A percentile compares a stretch with the other conserved stretches of the same genome.
phyloP scores from a whole-genome alignment of 2,888 invertebrate species.

The Elegia similella region DNA sequence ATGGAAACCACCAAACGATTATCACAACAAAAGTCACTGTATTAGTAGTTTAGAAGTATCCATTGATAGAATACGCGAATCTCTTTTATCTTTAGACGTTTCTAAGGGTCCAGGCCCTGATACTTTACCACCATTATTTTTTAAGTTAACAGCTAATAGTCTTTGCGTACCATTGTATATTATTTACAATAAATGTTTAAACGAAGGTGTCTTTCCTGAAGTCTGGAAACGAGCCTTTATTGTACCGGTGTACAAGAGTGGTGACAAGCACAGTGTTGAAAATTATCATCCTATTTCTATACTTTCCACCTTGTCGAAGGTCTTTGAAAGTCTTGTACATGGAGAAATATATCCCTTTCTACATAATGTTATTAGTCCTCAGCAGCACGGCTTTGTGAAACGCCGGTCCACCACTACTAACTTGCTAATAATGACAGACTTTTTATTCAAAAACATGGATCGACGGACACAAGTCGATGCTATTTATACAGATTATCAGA shows the following conservation, averaged over 20 bases:
- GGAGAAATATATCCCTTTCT: slow-evolving; percentile 22
- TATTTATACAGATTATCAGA: slow-evolving; percentile 16
- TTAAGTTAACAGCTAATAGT: background rate
- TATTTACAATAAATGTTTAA: slow-evolving; percentile 1
- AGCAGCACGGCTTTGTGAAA: slow-evolving; percentile 31
- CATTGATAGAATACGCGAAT: background rate
- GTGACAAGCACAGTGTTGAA: background rate
- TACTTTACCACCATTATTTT: background rate
- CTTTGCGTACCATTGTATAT: background rate
- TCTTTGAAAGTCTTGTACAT: slow-evolving; percentile 26
- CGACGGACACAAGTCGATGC: slow-evolving; percentile 2
- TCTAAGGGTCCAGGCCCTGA: background rate
- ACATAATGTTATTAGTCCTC: slow-evolving; percentile 23
- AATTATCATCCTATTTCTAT: slow-evolving; percentile 25
- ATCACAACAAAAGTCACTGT: background rate
- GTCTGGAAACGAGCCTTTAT: background rate
- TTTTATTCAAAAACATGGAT: slow-evolving; percentile 18
- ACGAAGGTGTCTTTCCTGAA: background rate
- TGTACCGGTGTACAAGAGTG: background rate
- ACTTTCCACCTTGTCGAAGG: slow-evolving; percentile 22
- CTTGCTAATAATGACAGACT: slow-evolving; percentile 20
- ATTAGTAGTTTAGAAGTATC: background rate
- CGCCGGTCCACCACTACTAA: slow-evolving; percentile 25
- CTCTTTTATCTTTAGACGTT: background rate
- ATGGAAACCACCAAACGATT: background rate